These are phyloP conservation scores for Drosophila mojavensis DNA, from an alignment of 1,140 invertebrate genomes.

Conservation along the genomic window DNA sequence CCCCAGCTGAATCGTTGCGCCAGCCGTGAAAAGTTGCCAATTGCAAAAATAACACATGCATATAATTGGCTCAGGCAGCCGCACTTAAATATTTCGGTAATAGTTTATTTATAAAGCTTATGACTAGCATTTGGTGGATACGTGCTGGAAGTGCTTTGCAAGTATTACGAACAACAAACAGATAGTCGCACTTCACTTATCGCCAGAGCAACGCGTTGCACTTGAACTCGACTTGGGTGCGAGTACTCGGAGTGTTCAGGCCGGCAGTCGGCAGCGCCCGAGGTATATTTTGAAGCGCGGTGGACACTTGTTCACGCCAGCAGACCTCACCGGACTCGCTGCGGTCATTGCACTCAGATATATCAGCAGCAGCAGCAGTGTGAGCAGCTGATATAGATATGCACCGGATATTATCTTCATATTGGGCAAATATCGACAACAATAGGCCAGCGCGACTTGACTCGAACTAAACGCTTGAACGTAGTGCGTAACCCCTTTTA, in stretches of 20 bases:
- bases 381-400: slow-evolving; percentile 13
- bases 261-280: slow-evolving; percentile 30
- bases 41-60: too few species aligned
- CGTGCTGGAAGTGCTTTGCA: not conserved
- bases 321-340: not conserved
- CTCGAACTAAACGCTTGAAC: slow-evolving; percentile 16
- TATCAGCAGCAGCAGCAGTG: slow-evolving; percentile 5
- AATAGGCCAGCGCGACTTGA: not conserved
- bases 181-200: too few species aligned
- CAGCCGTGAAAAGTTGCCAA: too few species aligned
- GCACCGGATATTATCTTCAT: slow-evolving; percentile 13
- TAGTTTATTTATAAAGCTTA: slow-evolving; percentile 15
- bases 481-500: slow-evolving; percentile 19
- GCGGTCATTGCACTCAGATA: slow-evolving; percentile 5
- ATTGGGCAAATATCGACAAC: not conserved
- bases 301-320: not conserved
- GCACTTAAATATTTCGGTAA: not conserved
- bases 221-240: too few species aligned
- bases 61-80: not conserved
- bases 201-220: too few species aligned
- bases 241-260: slow-evolving; percentile 1
- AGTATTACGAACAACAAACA: not conserved
- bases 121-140: not conserved
- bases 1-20: too few species aligned
- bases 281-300: slow-evolving; percentile 11